Conservation (phyloP, 2,888 invertebrate genomes). For the Melolontha melolontha region DNA sequence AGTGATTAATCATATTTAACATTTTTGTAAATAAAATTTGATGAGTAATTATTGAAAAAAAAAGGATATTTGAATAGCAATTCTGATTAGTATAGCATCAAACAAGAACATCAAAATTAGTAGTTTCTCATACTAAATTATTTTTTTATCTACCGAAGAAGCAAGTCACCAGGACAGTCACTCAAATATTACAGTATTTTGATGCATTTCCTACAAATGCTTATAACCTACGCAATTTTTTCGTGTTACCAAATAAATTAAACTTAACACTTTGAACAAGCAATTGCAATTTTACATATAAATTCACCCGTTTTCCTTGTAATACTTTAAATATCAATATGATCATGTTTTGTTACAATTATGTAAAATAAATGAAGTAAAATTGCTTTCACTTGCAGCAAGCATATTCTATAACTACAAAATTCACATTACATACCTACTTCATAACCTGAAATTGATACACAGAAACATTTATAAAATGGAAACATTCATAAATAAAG, state of each 20-base stretch:
- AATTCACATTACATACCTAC: conserved; percentile 56
- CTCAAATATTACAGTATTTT: not conserved
- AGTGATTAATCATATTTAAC: too few species aligned
- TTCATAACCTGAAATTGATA: conserved; percentile 56
- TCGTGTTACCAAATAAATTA: not conserved
- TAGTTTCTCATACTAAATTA: too few species aligned
- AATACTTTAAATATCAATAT: too few species aligned
- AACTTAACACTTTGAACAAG: not conserved
- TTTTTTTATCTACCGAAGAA: too few species aligned
- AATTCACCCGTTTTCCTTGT: not conserved
- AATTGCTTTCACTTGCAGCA: conserved; percentile 32
- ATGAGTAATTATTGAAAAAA: too few species aligned
- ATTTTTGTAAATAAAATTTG: too few species aligned
- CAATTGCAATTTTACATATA: conserved; percentile 13
- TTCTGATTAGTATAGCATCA: too few species aligned
- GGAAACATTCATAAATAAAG: conserved; percentile 28
- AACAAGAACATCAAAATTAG: too few species aligned
- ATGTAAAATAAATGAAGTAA: conserved; percentile 9
- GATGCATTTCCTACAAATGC: conserved; percentile 23
- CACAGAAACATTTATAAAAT: conserved; percentile 40
- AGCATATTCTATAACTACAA: conserved; percentile 41
- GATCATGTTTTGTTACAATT: not conserved
- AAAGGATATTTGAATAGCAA: too few species aligned
- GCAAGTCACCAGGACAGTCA: too few species aligned
- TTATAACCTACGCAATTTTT: conserved; percentile 6